phyloP scores from a whole-genome alignment of 2,113 vertebrate species.

The Garra rufa region DNA sequence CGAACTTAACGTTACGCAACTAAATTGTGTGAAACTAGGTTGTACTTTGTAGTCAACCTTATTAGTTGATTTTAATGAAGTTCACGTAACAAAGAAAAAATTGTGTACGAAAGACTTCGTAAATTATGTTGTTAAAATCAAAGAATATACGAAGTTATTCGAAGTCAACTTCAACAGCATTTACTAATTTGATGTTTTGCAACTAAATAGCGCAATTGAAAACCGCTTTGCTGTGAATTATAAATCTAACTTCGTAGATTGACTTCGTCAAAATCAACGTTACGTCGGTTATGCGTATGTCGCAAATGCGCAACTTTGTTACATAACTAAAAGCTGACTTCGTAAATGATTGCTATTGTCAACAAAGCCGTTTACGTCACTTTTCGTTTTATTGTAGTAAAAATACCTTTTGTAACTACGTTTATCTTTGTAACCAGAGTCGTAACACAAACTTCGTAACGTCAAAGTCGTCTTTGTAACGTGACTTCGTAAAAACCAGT shows the following conservation, averaged over 20 bases:
- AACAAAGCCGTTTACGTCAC: not conserved
- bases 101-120: too few relatives aligned
- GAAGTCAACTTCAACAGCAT: not conserved
- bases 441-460: not conserved
- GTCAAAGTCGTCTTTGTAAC: not conserved
- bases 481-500: not conserved
- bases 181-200: not conserved
- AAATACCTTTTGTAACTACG: not conserved
- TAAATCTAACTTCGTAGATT: not conserved
- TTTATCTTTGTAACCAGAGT: not conserved
- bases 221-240: not conserved
- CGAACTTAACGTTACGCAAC: not conserved
- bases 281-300: not conserved
- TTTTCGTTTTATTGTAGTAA: not conserved
- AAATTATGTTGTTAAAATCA: too few relatives aligned
- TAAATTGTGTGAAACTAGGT: not conserved
- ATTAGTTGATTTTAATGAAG: too few relatives aligned
- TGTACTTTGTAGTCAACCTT: too few relatives aligned
- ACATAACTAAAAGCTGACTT: not conserved
- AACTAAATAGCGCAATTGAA: not conserved
- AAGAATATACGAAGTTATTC: too few relatives aligned
- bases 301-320: not conserved
- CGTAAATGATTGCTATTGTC: not conserved
- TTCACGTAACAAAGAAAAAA: too few relatives aligned
- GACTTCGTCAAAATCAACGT: not conserved